Base-by-base conservation (phyloP, 2,113 vertebrate genomes). In the Megaceryle torquata region DNA sequence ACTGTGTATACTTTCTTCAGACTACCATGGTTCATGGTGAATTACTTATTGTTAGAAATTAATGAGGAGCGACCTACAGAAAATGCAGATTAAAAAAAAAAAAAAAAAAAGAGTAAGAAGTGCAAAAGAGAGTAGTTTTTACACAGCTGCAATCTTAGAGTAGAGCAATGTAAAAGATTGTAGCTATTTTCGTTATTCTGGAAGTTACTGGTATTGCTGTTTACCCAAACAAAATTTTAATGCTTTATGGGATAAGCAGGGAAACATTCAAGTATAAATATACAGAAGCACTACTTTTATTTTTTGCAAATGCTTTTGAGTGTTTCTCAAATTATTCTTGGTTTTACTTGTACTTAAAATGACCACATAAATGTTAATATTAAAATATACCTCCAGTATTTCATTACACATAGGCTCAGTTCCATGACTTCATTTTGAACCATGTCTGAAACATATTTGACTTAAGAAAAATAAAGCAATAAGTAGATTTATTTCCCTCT, bases 401-500 rank as follows among this genome's bases (percentile, higher is more conserved):
- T 88, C 16, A 43, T 84, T 87, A 59, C 35, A 25, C 1, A 11
- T 50, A 69, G 33, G 24, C 31, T 61, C 44, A 50, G 28, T 91
- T 83, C 21, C 51, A 18, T 67, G 43, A 89, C 39, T 71, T 89
- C 9, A 67, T 92, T 81, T 82, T 89, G 41, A 92, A 51, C 56
- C 37, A 25, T 50, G 31, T 81, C 72, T 81, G 77, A 88, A 94
- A 84, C 46, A 56, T 44, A 56, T 16, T 72, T 82, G 46, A 50
- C 60, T 43, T 59, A 88, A 67, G 70, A 85, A 88, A 77, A 91
- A 57, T 37, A 85, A 89, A 95, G 43, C 25, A 64, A 0, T 76
- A 84, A 87, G 57, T 84, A 70, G 57, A 76, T 91, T 94, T 89
- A 75, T 94, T 94, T 87, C 69, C 77, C n/a, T 39, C 48, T 82